These are phyloP conservation scores for Scomberomorus guttatus DNA, from an alignment of 2,797 vertebrate species.

Conservation along the genomic window DNA sequence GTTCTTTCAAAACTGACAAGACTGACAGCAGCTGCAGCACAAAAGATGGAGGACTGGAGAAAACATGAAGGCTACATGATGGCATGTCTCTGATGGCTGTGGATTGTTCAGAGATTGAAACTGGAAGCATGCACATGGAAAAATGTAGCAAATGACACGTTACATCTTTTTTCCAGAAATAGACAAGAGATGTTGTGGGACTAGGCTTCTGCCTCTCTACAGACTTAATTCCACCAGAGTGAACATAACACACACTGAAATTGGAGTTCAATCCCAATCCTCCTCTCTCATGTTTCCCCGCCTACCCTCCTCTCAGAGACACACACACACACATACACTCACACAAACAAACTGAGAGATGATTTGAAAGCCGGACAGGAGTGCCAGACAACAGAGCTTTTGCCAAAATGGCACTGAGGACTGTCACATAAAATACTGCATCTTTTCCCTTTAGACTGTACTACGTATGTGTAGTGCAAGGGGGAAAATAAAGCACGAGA, in stretches of 20 bases:
- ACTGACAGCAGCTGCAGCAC: constrained; percentile 15
- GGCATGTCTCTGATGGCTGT: not conserved
- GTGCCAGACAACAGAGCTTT: not conserved
- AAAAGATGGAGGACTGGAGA: not conserved
- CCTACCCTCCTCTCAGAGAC: not conserved
- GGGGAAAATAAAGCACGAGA: not conserved
- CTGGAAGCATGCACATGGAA: not conserved
- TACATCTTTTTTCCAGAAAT: not conserved
- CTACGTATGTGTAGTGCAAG: not conserved
- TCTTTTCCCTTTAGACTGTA: not conserved
- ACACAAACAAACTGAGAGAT: not conserved
- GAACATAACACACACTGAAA: constrained; percentile 12
- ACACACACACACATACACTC: not conserved
- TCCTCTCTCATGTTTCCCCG: not conserved
- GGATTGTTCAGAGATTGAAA: constrained; percentile 5
- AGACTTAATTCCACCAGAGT: constrained; percentile 14
- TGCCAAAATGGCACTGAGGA: not conserved
- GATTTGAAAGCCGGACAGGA: not conserved
- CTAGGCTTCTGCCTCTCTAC: not conserved
- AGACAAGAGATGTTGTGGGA: not conserved
- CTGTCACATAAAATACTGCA: not conserved
- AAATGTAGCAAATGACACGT: not conserved
- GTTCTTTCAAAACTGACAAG: not conserved
- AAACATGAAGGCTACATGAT: not conserved
- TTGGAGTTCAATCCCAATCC: constrained; percentile 2